Evolutionary conservation across 92 coral and sea anemone species (phyloP).

Genomic region (Zoanthus sansibaricus): DNA sequence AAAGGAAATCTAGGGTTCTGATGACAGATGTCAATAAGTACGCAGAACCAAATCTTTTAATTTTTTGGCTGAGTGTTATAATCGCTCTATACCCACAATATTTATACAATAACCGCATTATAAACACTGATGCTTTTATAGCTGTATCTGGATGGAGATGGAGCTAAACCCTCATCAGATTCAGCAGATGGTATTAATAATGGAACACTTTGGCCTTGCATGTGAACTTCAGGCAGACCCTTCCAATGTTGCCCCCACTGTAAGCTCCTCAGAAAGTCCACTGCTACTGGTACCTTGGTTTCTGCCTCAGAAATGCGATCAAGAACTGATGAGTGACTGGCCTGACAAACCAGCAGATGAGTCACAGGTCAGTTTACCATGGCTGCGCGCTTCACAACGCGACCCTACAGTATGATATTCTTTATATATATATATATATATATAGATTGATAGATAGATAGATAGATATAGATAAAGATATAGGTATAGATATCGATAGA

Average conservation of each 20-base stretch:
- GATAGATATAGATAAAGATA: no score
- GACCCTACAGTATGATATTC: no score
- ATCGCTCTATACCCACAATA: no score
- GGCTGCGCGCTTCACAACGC: no score
- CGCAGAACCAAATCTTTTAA: no score
- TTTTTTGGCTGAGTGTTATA: no score
- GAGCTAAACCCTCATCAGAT: constrained; percentile 64
- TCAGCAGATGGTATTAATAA: constrained; percentile 72
- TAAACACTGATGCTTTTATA: constrained; percentile 17
- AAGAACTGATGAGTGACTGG: constrained; percentile 24
- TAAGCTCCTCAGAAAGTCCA: background rate
- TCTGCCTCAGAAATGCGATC: constrained; percentile 35
- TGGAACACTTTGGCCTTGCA: constrained; percentile 88
- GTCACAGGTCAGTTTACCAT: constrained; percentile 33
- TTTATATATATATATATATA: no score
- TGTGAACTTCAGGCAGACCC: constrained; percentile 67
- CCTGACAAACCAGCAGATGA: constrained; percentile 32
- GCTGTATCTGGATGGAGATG: constrained; percentile 92
- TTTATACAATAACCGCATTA: background rate
- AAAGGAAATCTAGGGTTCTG: no score
- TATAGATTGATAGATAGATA: no score
- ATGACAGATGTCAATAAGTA: no score
- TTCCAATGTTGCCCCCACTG: constrained; percentile 32
- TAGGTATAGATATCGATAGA: no score
- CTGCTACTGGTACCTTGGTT: constrained; percentile 91